These are phyloP conservation scores for Andrena praecox DNA, from an alignment of 2,888 invertebrate genomes.

Conservation along the genomic window DNA sequence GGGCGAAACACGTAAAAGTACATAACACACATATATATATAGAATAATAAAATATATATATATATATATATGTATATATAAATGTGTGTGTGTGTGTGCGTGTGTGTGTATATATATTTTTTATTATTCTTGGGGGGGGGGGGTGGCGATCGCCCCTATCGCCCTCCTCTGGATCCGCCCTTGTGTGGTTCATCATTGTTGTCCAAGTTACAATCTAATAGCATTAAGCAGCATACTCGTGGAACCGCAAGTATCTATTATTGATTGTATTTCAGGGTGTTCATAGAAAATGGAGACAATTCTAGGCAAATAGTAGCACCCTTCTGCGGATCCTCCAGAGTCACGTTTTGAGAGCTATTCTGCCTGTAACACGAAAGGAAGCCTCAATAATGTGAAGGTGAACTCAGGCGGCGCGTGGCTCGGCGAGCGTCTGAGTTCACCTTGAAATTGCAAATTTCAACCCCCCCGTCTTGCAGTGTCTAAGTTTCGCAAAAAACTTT, in stretches of 20 bases:
- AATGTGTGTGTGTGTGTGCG: too few relatives aligned
- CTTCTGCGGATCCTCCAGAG: neutral
- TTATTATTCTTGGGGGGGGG: too few relatives aligned
- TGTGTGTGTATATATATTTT: too few relatives aligned
- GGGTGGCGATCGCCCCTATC: too few relatives aligned
- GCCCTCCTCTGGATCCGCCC: too few relatives aligned
- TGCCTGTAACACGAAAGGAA: slow-evolving; percentile 2
- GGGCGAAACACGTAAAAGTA: too few relatives aligned
- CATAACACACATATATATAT: too few relatives aligned
- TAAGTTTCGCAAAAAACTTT: neutral
- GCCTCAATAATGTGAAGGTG: neutral
- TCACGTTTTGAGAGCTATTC: fast-evolving
- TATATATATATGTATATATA: too few relatives aligned
- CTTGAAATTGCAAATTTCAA: neutral
- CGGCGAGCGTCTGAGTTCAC: too few relatives aligned
- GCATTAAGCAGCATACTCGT: neutral
- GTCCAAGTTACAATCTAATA: neutral
- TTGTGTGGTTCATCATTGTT: neutral
- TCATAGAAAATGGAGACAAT: slow-evolving; percentile 32
- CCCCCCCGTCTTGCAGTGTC: neutral
- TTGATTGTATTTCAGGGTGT: slow-evolving; percentile 18
- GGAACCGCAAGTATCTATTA: neutral
- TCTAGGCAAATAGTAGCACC: neutral
- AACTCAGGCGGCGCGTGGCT: too few relatives aligned
- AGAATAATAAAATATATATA: too few relatives aligned